A percentile compares a stretch with the other conserved stretches of the same genome.
phyloP scores from a whole-genome alignment of 1,140 invertebrate genomes.

The Eriosoma lanigerum region DNA sequence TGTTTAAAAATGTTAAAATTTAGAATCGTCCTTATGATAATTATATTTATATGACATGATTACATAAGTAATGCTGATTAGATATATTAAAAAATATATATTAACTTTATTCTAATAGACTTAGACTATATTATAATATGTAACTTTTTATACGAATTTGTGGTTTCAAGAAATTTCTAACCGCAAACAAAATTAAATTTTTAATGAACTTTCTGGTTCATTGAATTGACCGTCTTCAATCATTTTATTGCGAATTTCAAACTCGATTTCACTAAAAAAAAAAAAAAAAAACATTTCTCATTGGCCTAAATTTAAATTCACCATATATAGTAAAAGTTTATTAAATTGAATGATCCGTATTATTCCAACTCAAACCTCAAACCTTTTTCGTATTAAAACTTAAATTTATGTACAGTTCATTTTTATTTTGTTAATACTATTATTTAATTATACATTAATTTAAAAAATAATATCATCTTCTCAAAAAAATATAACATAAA shows the following conservation, averaged over 20 bases:
- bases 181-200: conserved; percentile 37
- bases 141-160: conserved; percentile 30
- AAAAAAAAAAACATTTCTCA: neutral
- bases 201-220: conserved; percentile 21
- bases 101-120: neutral
- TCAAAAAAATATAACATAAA: too few relatives aligned
- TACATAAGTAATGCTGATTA: neutral
- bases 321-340: neutral
- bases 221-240: neutral
- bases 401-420: neutral
- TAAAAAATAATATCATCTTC: too few relatives aligned
- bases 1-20: neutral
- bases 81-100: conserved; percentile 2
- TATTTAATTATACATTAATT: too few relatives aligned
- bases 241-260: conserved; percentile 28
- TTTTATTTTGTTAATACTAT: neutral
- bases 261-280: conserved; percentile 34
- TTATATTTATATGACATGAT: neutral
- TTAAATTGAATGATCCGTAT: neutral
- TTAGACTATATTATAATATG: too few relatives aligned
- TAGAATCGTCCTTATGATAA: neutral
- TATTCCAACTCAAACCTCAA: neutral
- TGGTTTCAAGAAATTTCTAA: conserved; percentile 35
- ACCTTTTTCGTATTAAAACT: neutral
- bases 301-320: conserved; percentile 23